Base-by-base conservation (phyloP, 2,113 vertebrate genomes). In the Pleuronectes platessa region DNA sequence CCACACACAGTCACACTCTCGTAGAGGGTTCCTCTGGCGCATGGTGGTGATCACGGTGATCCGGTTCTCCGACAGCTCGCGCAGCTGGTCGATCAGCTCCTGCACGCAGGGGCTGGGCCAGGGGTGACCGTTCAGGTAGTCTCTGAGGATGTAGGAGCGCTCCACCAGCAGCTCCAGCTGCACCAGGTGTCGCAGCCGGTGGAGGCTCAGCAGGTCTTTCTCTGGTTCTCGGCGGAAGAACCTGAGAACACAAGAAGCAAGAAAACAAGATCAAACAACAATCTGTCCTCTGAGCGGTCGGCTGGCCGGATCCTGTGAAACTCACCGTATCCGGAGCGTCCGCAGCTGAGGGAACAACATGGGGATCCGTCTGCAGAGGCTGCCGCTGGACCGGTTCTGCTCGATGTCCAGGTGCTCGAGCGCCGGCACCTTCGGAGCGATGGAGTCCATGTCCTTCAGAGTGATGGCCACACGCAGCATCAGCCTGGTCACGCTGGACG, bases 381-480 rank as follows among this genome's bases (percentile, higher is more conserved):
- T 90, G 18, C 89, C 90, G 2, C 86, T 90, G 74, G 90, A 92
- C 60, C 90, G 84, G 83, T 92, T 92, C 83, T 92, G 90, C 64
- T 90, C 90, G 2, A 92, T 87, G 56, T 92, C 90, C 0, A 92
- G 87, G 81, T 92, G 86, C 66, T 84, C 61, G 0, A 92, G 88
- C 0, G 54, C 72, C 10, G 83, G 84, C 10, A 92, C 87, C 45
- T 88, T 86, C 0, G 87, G 90, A 0, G 90, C 90, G 9, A 92
- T 88, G 70, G 79, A 87, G 84, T 92, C 90, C 89, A 92, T 87
- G 84, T 92, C 90, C 23, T 92, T 90, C 21, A 92, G 84, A 0
- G 90, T 92, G 3, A 92, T 88, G 61, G 84, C 86, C 12, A 90
- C 84, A 1, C 89, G 66, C 69, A 92, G 81, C 0, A 83, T 90